Conservation (phyloP, 2,888 invertebrate species). For the Caenorhabditis sp. region DNA sequence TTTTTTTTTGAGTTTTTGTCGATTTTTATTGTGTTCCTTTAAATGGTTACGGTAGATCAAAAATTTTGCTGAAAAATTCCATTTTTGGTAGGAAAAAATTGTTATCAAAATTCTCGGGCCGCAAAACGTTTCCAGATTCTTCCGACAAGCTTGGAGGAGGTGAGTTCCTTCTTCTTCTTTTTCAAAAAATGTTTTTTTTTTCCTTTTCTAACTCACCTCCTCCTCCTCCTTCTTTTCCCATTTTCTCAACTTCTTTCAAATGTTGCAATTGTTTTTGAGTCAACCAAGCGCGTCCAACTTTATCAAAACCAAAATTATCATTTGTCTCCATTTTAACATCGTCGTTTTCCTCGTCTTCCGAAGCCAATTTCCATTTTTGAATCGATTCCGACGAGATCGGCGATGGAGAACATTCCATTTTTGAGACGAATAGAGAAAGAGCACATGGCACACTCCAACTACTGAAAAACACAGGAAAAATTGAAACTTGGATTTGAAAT, state of each 20-base stretch:
- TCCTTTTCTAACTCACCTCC: slow-evolving; percentile 8
- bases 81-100: no score
- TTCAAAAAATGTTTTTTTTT: slow-evolving; percentile 7
- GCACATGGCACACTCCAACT: slow-evolving; percentile 32
- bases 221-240: slow-evolving; percentile 3
- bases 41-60: no score
- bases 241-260: slow-evolving; percentile 2
- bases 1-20: no score
- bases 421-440: slow-evolving; percentile 4
- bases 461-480: slow-evolving; percentile 15
- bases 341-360: not conserved
- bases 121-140: no score
- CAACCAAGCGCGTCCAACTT: slow-evolving; percentile 44
- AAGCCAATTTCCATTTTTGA: not conserved
- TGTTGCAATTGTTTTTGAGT: not conserved
- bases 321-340: slow-evolving; percentile 1
- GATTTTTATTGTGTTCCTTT: no score
- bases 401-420: slow-evolving; percentile 10
- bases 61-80: no score
- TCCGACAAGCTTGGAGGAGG: not conserved
- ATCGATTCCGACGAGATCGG: not conserved
- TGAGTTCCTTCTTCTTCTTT: not conserved
- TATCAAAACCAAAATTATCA: slow-evolving; percentile 33
- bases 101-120: no score
- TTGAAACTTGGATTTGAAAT: not conserved